Conservation (phyloP, 92 coral and sea anemone genomes). For the Pocillopora grandis region DNA sequence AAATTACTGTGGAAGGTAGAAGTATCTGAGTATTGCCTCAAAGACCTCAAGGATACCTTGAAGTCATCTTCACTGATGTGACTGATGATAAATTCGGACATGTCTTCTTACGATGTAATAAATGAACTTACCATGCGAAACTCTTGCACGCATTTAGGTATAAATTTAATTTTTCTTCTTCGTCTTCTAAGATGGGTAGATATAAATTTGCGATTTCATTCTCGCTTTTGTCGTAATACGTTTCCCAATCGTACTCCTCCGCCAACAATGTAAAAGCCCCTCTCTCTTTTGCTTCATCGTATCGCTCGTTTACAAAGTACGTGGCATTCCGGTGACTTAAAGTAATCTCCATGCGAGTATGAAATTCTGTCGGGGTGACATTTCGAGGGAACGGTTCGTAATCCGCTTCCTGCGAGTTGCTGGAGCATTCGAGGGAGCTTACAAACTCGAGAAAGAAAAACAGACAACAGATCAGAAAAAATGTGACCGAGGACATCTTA, state of each 20-base stretch:
- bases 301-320: constrained; percentile 38
- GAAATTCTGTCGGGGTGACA: constrained; percentile 29
- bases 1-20: too few species aligned
- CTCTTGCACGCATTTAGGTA: constrained; percentile 16
- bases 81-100: too few species aligned
- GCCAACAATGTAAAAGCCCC: constrained; percentile 35
- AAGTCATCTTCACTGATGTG: too few species aligned
- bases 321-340: constrained; percentile 32
- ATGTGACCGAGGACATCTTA: neutral
- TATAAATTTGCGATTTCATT: constrained; percentile 28
- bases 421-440: constrained; percentile 37
- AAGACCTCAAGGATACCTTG: too few species aligned
- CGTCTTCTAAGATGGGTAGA: neutral
- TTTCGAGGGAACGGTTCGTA: constrained; percentile 42
- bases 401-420: constrained; percentile 24
- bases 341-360: constrained; percentile 42
- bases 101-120: neutral
- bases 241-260: constrained; percentile 23
- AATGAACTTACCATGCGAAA: constrained; percentile 18
- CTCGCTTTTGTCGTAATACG: constrained; percentile 29
- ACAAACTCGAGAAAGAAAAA: neutral
- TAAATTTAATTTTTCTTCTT: neutral
- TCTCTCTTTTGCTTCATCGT: constrained; percentile 25
- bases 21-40: too few species aligned
- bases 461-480: neutral